Base-by-base conservation (phyloP, 2,113 vertebrate species). In the Sapajus apella region DNA sequence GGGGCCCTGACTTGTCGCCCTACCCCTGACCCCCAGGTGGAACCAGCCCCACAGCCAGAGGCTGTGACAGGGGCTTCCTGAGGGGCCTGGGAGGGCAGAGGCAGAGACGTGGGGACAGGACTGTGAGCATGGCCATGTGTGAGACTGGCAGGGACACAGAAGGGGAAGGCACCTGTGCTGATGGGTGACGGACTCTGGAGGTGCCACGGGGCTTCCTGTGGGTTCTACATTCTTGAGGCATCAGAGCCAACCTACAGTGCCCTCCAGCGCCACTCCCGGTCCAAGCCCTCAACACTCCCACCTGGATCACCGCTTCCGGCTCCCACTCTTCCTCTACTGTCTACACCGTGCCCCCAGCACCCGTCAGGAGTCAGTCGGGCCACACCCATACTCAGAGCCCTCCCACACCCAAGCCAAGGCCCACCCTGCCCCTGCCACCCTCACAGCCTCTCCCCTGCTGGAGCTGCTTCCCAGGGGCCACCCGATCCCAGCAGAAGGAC, bases 11-110 rank as follows among this genome's bases (percentile, higher is more conserved):
- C 27, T 43, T n/a, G 14, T 13, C 14, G 3, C 50, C 58, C 92
- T 25, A 20, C 2, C 52, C 83, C 80, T 1, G 1, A 66, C 8
- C 21, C 47, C 82, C 64, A 43, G 64, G n/a, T 55, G 23, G 23
- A 56, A 47, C 18, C 76, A 73, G 35, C 45, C 25, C 83, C 45
- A 89, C 23, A 4, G n/a, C 47, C 2, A 3, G 11, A n/a, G 50
- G 5, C 32, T 21, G 27, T 7, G 20, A 30, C 3, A 1, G 27
- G 40, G 68, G 58, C 40, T 55, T 47, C 86, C 2, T 18, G 6
- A 23, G 50, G 47, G 32, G 2, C 16, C 2, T 3, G 37, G 13
- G n/a, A 20, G 27, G 3, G 2, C 2, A 2, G 11, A 37, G 43
- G 5, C 32, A 35, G 21, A 5, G 20, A 30, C 3, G 0, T 21